Percentiles rank a stretch among this genome's conserved stretches.
Conservation (phyloP, 1,140 invertebrate species). For the Asobara japonica region DNA sequence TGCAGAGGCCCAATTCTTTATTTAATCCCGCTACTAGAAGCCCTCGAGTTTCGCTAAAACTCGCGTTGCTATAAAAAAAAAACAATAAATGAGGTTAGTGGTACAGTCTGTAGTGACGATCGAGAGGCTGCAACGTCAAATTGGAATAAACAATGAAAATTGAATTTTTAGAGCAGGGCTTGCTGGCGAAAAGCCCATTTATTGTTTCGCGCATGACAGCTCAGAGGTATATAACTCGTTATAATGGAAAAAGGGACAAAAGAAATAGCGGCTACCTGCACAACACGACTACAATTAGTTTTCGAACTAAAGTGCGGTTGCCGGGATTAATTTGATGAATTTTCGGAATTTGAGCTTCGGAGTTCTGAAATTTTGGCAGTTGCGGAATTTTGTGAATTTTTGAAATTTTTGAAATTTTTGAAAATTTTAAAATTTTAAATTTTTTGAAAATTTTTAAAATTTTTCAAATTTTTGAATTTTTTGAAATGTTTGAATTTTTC, state of each 20-base stretch:
- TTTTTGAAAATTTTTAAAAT: no score
- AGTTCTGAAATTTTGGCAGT: no score
- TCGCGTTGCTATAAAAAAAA: not conserved
- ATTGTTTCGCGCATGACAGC: constrained; percentile 1
- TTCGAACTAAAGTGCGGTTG: not conserved
- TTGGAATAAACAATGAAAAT: constrained; percentile 19
- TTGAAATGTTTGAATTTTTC: no score
- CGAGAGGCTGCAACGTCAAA: not conserved
- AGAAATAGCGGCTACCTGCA: not conserved
- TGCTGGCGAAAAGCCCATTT: not conserved
- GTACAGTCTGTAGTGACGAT: not conserved
- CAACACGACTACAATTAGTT: not conserved
- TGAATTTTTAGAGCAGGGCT: constrained; percentile 2
- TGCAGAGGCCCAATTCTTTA: not conserved
- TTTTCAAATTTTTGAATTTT: no score
- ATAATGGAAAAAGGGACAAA: not conserved
- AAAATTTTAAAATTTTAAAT: no score
- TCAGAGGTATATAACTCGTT: not conserved
- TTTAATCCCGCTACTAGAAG: constrained; percentile 3
- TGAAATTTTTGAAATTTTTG: no score
- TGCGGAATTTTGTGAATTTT: no score
- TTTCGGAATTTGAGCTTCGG: no score
- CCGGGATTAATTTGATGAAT: no score
- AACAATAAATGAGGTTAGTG: not conserved
- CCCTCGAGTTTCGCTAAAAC: not conserved